A percentile compares a stretch with the other conserved stretches of the same genome.
These are phyloP conservation scores for Seriola rivoliana DNA, from an alignment of 2,113 vertebrate genomes.

Conservation along the genomic window DNA sequence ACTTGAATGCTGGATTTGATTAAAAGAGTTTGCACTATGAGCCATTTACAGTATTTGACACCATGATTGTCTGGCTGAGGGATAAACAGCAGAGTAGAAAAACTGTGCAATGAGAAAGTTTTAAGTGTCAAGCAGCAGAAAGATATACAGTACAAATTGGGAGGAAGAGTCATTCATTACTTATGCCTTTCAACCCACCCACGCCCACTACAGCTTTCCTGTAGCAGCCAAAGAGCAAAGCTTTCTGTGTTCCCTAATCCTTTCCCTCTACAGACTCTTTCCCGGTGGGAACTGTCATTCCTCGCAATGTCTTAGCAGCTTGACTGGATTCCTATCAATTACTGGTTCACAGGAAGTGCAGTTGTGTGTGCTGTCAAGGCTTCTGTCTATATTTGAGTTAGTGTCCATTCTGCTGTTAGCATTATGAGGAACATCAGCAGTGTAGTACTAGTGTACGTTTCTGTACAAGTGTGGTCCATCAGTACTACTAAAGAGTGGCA, in stretches of 20 bases:
- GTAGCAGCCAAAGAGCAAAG: constrained; percentile 42
- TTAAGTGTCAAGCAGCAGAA: constrained; percentile 21
- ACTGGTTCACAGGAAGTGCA: constrained; percentile 18
- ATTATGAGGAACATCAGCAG: constrained; percentile 1
- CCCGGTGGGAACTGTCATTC: constrained; percentile 29
- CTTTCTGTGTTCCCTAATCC: constrained; percentile 46
- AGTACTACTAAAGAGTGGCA: constrained; percentile 26
- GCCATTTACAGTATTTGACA: background rate
- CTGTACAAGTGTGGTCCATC: constrained; percentile 18
- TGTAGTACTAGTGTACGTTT: background rate
- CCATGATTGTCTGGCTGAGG: background rate
- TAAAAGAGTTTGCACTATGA: background rate
- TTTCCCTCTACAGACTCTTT: constrained; percentile 23
- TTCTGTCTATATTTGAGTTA: constrained; percentile 3
- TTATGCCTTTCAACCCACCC: constrained; percentile 29
- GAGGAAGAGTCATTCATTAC: constrained; percentile 36
- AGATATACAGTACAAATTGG: constrained; percentile 14
- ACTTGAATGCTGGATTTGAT: background rate
- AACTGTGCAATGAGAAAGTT: background rate
- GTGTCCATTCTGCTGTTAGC: constrained; percentile 14
- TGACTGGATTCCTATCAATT: constrained; percentile 60
- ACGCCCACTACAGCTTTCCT: constrained; percentile 27
- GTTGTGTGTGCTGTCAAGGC: constrained; percentile 4
- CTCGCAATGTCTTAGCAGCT: constrained; percentile 34
- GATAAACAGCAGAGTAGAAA: constrained; percentile 4